Conservation (phyloP, 2,113 vertebrate species). For the Odobenus rosmarus region DNA sequence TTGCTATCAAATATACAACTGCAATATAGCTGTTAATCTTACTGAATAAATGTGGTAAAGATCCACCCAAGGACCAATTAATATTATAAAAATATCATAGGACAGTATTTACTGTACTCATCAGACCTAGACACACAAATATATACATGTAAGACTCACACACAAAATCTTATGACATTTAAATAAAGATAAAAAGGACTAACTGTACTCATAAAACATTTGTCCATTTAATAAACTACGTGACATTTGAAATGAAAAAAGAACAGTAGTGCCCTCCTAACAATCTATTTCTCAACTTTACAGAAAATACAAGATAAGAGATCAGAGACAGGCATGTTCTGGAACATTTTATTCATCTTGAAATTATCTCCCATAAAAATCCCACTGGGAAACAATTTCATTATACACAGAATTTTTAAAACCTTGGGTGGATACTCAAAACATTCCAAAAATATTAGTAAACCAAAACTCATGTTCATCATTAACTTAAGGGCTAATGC, state of each 20-base stretch:
- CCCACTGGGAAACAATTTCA: constrained; percentile 47
- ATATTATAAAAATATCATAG: neutral
- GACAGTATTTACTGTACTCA: neutral
- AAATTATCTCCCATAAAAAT: constrained; percentile 56
- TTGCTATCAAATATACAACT: neutral
- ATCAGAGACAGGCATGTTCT: neutral
- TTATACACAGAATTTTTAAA: constrained; percentile 48
- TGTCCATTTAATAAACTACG: neutral
- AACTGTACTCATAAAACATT: neutral
- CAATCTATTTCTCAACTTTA: neutral
- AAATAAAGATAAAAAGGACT: neutral
- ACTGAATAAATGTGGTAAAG: neutral
- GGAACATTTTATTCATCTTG: constrained; percentile 46
- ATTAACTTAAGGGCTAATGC: neutral
- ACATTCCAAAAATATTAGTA: constrained; percentile 62
- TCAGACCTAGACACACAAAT: neutral
- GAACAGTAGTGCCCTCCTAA: neutral
- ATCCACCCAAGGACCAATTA: neutral
- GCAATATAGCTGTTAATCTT: neutral
- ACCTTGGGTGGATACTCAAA: constrained; percentile 44
- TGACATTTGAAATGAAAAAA: neutral
- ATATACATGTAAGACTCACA: neutral
- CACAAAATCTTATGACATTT: neutral
- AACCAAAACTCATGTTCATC: constrained; percentile 10
- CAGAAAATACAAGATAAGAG: constrained; percentile 52